Percentiles rank a stretch among this genome's conserved stretches.
These are phyloP conservation scores for Crambe crambe DNA, from an alignment of 37 sponge, comb jelly and placozoan genomes.

Conservation along the genomic window DNA sequence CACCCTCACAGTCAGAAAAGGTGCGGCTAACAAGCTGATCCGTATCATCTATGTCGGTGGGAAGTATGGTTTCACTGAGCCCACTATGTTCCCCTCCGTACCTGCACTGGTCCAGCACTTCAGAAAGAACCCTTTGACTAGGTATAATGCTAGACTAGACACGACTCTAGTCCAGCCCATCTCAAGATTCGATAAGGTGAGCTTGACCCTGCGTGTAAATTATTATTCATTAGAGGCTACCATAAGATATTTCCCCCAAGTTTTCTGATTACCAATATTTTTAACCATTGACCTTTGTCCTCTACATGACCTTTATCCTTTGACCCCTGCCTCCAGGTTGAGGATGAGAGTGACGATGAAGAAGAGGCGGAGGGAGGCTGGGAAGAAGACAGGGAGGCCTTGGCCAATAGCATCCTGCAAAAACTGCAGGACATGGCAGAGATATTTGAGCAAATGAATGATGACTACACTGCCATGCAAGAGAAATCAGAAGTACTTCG, in stretches of 20 bases:
- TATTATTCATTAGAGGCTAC: too few species aligned
- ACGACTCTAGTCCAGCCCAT: slow-evolving; percentile 65
- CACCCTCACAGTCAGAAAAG: slow-evolving; percentile 90
- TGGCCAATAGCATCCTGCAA: slow-evolving; percentile 31
- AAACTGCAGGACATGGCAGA: slow-evolving; percentile 45
- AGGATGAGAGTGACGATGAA: slow-evolving; percentile 39
- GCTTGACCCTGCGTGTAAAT: too few species aligned
- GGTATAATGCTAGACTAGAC: slow-evolving; percentile 88
- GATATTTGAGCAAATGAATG: slow-evolving; percentile 64
- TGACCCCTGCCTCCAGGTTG: not conserved
- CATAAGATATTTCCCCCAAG: too few species aligned
- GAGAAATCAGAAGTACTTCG: slow-evolving; percentile 16
- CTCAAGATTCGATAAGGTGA: slow-evolving; percentile 73
- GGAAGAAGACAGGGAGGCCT: not conserved
- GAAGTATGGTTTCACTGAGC: slow-evolving; percentile 88
- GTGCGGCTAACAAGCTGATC: slow-evolving; percentile 87
- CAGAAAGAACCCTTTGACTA: slow-evolving; percentile 50
- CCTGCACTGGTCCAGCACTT: slow-evolving; percentile 73
- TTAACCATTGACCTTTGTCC: not conserved
- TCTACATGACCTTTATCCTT: not conserved
- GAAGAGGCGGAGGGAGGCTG: slow-evolving; percentile 36
- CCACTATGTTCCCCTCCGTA: slow-evolving; percentile 64
- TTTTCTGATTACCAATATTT: not conserved
- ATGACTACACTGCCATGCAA: slow-evolving; percentile 51
- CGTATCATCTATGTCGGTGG: slow-evolving; percentile 68